A percentile compares a stretch with the other conserved stretches of the same genome.
These are phyloP conservation scores for Phainopepla nitens DNA, from an alignment of 2,113 vertebrate genomes.

Conservation along the genomic window DNA sequence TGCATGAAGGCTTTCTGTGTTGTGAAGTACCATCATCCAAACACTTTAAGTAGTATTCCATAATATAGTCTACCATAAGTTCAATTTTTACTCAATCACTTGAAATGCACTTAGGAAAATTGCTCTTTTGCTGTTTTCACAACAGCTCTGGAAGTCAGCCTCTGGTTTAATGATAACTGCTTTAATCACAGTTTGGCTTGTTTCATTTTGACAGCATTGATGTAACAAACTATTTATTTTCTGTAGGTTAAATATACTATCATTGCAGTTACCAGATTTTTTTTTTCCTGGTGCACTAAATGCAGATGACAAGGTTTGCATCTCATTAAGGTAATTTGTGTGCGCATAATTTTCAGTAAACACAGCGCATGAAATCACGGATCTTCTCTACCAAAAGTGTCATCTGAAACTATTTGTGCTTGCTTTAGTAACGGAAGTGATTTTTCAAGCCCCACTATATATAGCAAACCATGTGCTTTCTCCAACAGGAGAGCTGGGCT, in stretches of 20 bases:
- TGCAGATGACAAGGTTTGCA: constrained; percentile 46
- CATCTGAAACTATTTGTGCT: constrained; percentile 49
- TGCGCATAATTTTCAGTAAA: constrained; percentile 54
- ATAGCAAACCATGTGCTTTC: constrained; percentile 27
- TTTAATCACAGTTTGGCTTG: constrained; percentile 67
- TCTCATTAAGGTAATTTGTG: constrained; percentile 69
- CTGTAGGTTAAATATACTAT: constrained; percentile 51
- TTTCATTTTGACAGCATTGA: constrained; percentile 65
- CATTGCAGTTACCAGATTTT: constrained; percentile 29
- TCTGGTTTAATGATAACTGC: constrained; percentile 62
- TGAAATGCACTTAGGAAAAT: constrained; percentile 70
- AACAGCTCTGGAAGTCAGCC: constrained; percentile 62
- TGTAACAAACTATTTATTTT: constrained; percentile 69
- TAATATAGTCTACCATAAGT: constrained; percentile 46
- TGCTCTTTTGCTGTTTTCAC: constrained; percentile 68
- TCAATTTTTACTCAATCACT: constrained; percentile 65
- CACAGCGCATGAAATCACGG: constrained; percentile 43
- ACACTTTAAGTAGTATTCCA: constrained; percentile 50
- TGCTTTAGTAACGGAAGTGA: constrained; percentile 16
- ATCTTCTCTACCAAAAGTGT: constrained; percentile 37
- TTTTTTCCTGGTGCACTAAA: constrained; percentile 19
- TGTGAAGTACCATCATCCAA: constrained; percentile 60
- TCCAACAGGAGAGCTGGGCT: not conserved
- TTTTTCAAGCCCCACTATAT: constrained; percentile 32
- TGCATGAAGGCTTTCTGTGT: constrained; percentile 32